These are phyloP conservation scores for Esox lucius DNA, from an alignment of 2,797 vertebrate genomes.

Conservation along the genomic window DNA sequence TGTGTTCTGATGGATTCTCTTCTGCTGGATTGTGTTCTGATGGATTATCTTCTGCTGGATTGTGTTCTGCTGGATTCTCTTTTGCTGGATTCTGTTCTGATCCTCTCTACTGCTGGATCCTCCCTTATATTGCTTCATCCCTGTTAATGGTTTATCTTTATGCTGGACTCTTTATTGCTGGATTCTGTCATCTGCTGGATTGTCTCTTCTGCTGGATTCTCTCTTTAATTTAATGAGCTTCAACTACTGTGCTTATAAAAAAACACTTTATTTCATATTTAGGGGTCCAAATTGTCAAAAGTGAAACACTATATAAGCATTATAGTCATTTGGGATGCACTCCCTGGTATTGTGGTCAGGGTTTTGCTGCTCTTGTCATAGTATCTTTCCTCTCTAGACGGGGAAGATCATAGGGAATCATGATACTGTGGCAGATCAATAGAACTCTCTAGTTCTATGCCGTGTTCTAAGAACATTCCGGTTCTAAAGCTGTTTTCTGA, in stretches of 20 bases:
- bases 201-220: too few species aligned
- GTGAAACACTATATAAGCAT: neutral
- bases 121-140: too few species aligned
- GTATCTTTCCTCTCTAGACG: constrained; percentile 16
- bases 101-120: too few species aligned
- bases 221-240: neutral
- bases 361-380: neutral
- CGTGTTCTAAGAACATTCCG: neutral
- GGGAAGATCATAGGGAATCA: constrained; percentile 62
- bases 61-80: too few species aligned
- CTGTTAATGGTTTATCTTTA: too few species aligned
- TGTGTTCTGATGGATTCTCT: too few species aligned
- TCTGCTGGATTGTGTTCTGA: too few species aligned
- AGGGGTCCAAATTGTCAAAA: neutral
- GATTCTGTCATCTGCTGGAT: too few species aligned
- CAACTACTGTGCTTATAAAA: neutral
- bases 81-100: too few species aligned
- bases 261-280: neutral
- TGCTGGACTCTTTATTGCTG: too few species aligned
- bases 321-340: neutral
- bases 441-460: constrained; percentile 45
- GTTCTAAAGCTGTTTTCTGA: constrained; percentile 14
- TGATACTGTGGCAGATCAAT: constrained; percentile 58
- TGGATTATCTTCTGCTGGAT: too few species aligned
- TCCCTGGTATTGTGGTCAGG: too few species aligned